A percentile compares a stretch with the other conserved stretches of the same genome.
Conservation (phyloP, 1,140 invertebrate genomes). For the Capitella teleta region DNA sequence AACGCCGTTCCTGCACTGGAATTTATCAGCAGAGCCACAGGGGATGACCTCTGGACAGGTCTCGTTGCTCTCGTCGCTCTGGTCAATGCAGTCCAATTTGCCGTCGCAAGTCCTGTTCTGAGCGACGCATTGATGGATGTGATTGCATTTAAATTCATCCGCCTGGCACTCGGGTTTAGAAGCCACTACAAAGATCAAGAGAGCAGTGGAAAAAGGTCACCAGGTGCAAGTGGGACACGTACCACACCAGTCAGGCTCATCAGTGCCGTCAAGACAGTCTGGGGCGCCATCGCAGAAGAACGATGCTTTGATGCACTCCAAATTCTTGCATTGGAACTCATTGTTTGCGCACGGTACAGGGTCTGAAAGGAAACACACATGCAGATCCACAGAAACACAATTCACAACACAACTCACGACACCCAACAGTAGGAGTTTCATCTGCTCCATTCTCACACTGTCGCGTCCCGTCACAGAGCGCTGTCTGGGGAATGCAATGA, state of each 20-base stretch:
- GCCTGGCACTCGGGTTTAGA: background rate
- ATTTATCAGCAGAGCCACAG: conserved; percentile 26
- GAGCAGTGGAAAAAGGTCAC: background rate
- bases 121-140: conserved; percentile 72
- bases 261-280: conserved; percentile 27
- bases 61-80: conserved; percentile 83
- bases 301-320: conserved; percentile 53
- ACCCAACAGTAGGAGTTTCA: conserved; percentile 13
- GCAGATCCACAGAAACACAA: background rate
- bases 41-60: background rate
- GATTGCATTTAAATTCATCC: conserved; percentile 51
- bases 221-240: conserved; percentile 1
- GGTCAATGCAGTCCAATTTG: conserved; percentile 63
- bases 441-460: conserved; percentile 17
- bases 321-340: conserved; percentile 52
- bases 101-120: conserved; percentile 54
- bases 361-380: background rate
- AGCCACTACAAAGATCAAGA: background rate
- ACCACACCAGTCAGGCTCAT: conserved; percentile 24
- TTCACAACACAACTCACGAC: conserved; percentile 3
- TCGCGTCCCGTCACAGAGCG: conserved; percentile 45
- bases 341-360: conserved; percentile 5
- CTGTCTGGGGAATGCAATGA: conserved; percentile 53
- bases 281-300: conserved; percentile 47
- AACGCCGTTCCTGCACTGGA: conserved; percentile 10